A percentile compares a stretch with the other conserved stretches of the same genome.
Conservation (phyloP, 1,140 invertebrate genomes). For the Akabosia matsudoensis region DNA sequence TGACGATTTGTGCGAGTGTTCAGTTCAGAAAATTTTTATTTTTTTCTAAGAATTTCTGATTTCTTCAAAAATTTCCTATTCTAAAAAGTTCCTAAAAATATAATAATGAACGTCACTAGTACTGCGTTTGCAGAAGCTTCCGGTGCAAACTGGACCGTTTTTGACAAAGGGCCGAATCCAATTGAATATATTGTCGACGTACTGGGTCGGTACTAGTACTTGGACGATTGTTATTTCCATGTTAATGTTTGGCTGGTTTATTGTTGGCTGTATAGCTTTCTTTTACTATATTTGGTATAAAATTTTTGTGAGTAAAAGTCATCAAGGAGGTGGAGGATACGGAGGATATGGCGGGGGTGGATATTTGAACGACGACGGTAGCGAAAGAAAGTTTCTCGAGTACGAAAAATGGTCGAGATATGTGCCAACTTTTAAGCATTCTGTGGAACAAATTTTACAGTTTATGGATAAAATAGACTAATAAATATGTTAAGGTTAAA, state of each 20-base stretch:
- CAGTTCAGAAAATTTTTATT: too few relatives aligned
- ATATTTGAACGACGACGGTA: too few relatives aligned
- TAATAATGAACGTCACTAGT: background rate
- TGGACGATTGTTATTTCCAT: background rate
- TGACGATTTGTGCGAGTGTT: background rate
- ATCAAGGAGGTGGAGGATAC: background rate
- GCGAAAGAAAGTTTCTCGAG: too few relatives aligned
- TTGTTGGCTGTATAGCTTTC: background rate
- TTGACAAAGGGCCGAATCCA: background rate
- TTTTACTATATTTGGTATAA: background rate
- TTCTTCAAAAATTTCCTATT: background rate
- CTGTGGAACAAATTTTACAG: background rate
- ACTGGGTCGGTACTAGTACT: background rate
- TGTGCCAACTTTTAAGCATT: background rate
- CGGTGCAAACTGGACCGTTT: background rate
- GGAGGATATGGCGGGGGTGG: background rate
- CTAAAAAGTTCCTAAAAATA: too few relatives aligned
- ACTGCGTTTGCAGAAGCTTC: background rate
- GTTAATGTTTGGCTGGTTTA: background rate
- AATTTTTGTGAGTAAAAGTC: background rate
- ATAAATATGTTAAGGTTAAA: background rate
- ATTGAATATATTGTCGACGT: background rate
- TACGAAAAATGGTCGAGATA: background rate
- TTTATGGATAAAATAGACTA: background rate
- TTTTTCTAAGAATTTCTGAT: too few relatives aligned